These are phyloP conservation scores for Biston stratarius DNA, from an alignment of 2,888 invertebrate species.

Conservation along the genomic window DNA sequence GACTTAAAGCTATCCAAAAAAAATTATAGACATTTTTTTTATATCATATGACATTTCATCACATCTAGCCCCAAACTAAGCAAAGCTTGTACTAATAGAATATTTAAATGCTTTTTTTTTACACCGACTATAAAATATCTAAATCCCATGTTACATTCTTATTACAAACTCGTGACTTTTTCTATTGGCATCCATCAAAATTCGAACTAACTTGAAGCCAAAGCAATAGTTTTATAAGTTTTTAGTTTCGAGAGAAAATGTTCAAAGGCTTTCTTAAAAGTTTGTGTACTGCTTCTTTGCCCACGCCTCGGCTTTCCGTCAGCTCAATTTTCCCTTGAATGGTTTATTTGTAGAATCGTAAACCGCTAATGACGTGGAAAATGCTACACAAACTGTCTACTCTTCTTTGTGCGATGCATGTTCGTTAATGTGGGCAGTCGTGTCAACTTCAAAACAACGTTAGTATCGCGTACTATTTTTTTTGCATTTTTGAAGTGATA, in stretches of 20 bases:
- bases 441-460: background rate
- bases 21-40: too few species aligned
- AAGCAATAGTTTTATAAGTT: background rate
- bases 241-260: background rate
- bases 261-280: background rate
- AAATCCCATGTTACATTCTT: too few species aligned
- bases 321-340: slow-evolving; percentile 38
- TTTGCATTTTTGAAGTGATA: too few species aligned
- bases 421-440: background rate
- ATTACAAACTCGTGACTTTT: too few species aligned
- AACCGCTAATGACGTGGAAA: slow-evolving; percentile 46
- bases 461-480: background rate
- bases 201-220: background rate
- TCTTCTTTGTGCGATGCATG: slow-evolving; percentile 15
- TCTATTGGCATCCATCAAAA: too few species aligned
- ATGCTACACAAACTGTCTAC: slow-evolving; percentile 34
- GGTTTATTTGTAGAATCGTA: slow-evolving; percentile 34
- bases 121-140: too few species aligned
- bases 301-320: background rate
- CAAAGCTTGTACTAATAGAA: too few species aligned
- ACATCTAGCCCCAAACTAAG: too few species aligned
- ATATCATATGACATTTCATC: too few species aligned
- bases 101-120: too few species aligned
- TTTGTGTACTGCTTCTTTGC: background rate
- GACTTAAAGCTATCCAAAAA: too few species aligned